Evolutionary conservation across 2,113 vertebrate genomes (phyloP).

Genomic region (Blennius ocellaris): DNA sequence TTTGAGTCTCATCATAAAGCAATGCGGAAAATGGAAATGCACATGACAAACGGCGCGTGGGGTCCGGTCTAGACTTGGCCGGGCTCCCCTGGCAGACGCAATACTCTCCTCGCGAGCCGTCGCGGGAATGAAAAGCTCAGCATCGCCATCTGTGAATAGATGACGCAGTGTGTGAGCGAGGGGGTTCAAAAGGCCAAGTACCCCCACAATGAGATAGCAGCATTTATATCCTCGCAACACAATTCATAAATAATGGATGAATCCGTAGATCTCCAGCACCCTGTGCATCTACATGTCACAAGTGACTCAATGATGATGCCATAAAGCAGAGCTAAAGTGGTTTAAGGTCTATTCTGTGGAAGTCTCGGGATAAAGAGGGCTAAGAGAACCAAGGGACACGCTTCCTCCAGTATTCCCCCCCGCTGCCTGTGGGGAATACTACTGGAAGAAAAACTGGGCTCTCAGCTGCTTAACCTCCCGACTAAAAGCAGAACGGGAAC

Average conservation of each 20-base stretch:
- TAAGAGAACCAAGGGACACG: slow-evolving; percentile 75
- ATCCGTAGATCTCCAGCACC: slow-evolving; percentile 64
- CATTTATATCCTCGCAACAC: slow-evolving; percentile 74
- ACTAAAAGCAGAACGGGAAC: slow-evolving; percentile 66
- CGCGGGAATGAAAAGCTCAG: slow-evolving; percentile 62
- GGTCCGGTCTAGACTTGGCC: slow-evolving; percentile 34
- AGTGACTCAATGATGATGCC: slow-evolving; percentile 80
- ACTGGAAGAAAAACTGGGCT: slow-evolving; percentile 66
- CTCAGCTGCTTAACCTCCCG: slow-evolving; percentile 73
- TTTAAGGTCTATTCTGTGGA: slow-evolving; percentile 77
- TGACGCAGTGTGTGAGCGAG: slow-evolving; percentile 59
- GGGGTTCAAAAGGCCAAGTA: slow-evolving; percentile 73
- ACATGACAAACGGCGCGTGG: slow-evolving; percentile 75
- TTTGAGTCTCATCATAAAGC: slow-evolving; percentile 53
- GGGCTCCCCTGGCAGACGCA: slow-evolving; percentile 54
- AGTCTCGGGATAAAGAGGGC: slow-evolving; percentile 79
- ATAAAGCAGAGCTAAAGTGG: slow-evolving; percentile 77
- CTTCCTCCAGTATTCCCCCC: slow-evolving; percentile 54
- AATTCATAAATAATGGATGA: slow-evolving; percentile 82
- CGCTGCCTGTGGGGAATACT: slow-evolving; percentile 70
- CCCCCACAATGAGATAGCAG: slow-evolving; percentile 69
- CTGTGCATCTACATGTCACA: slow-evolving; percentile 79
- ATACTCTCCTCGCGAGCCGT: slow-evolving; percentile 20
- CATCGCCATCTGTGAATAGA: slow-evolving; percentile 54
- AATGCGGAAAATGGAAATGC: slow-evolving; percentile 66